A percentile compares a stretch with the other conserved stretches of the same genome.
phyloP scores from a whole-genome alignment of 1,140 invertebrate species.

The Prorops nasuta region DNA sequence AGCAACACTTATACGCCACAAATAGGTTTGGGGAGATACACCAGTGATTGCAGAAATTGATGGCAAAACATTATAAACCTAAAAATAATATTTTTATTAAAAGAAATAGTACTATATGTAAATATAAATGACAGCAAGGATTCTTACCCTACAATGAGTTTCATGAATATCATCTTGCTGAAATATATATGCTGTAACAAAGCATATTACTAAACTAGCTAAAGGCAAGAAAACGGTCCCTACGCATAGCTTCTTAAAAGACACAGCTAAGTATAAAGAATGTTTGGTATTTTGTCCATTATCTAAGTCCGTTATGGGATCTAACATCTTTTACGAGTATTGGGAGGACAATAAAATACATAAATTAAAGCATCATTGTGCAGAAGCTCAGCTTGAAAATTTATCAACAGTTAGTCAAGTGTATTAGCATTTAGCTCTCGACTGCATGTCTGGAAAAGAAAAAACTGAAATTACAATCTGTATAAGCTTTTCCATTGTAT shows the following conservation, averaged over 20 bases:
- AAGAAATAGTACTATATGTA: conserved; percentile 8
- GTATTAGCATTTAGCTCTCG: too few relatives aligned
- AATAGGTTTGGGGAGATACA: conserved; percentile 85
- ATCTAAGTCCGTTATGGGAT: conserved; percentile 52
- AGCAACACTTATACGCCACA: conserved; percentile 89
- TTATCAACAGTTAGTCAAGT: too few relatives aligned
- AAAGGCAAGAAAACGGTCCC: conserved; percentile 79
- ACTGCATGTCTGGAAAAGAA: too few relatives aligned
- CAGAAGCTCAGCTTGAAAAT: too few relatives aligned
- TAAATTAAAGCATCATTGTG: too few relatives aligned
- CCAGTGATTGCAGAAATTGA: conserved; percentile 91
- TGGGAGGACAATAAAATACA: too few relatives aligned
- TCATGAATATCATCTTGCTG: conserved; percentile 89
- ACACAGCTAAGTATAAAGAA: conserved; percentile 56
- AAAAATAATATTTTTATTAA: conserved; percentile 20
- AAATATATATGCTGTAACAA: conserved; percentile 83
- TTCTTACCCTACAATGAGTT: conserved; percentile 84
- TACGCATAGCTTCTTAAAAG: conserved; percentile 71
- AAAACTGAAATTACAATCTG: too few relatives aligned
- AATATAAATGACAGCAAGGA: too few relatives aligned
- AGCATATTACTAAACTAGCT: conserved; percentile 78
- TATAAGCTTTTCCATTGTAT: too few relatives aligned
- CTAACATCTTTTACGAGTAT: too few relatives aligned
- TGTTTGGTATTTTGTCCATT: conserved; percentile 45
- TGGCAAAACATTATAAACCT: conserved; percentile 90